Conservation (phyloP, 2,113 vertebrate genomes). For the Tringa solitaria region DNA sequence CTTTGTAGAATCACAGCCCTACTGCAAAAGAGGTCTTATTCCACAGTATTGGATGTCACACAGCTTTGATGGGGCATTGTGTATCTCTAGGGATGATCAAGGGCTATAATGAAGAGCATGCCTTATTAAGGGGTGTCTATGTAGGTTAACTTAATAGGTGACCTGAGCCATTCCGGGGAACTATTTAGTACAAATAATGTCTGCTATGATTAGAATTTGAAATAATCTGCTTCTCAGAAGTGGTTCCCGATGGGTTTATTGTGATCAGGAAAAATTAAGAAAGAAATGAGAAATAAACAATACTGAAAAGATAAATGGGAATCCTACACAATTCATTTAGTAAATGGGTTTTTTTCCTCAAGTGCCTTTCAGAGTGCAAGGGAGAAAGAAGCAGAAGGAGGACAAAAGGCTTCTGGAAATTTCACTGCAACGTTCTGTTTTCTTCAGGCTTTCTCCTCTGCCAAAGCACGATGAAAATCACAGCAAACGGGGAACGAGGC, state of each 20-base stretch:
- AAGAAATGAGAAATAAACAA: neutral
- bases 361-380: neutral
- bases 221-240: neutral
- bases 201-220: neutral
- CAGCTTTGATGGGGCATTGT: neutral
- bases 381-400: neutral
- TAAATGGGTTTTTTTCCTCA: neutral
- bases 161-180: neutral
- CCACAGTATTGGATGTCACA: neutral
- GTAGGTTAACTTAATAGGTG: slow-evolving; percentile 16
- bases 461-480: neutral
- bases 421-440: neutral
- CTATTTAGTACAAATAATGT: neutral
- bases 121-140: slow-evolving; percentile 1
- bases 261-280: neutral
- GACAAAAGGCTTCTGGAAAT: slow-evolving; percentile 20
- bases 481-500: neutral
- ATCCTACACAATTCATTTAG: neutral
- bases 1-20: neutral
- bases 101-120: neutral
- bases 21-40: slow-evolving; percentile 9
- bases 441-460: neutral
- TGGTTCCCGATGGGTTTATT: neutral
- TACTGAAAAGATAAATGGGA: neutral
- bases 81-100: slow-evolving; percentile 10